Evolutionary conservation across 2,797 vertebrate genomes (phyloP).

Genomic region (Molossus molossus): DNA sequence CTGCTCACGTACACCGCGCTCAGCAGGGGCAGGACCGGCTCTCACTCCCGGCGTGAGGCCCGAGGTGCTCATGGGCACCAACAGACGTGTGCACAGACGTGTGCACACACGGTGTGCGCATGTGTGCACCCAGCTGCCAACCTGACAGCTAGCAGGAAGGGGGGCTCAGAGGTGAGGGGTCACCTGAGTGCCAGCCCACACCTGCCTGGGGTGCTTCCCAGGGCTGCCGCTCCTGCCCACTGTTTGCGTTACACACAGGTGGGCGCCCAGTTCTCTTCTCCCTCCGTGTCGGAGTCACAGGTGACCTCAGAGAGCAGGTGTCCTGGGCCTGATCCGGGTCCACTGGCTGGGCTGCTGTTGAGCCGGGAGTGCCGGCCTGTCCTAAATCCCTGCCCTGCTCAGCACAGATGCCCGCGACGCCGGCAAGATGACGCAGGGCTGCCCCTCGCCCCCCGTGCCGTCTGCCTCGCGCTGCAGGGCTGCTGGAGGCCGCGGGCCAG

Average conservation of each 20-base stretch:
- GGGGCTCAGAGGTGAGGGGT: not conserved
- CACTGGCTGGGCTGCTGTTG: not conserved
- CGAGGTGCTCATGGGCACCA: not conserved
- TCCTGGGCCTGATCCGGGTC: not conserved
- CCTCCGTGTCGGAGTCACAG: rapidly evolving
- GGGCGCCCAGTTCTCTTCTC: rapidly evolving
- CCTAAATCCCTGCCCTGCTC: rapidly evolving
- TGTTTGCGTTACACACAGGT: not conserved
- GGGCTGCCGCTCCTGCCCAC: not conserved
- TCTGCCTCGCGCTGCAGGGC: not conserved
- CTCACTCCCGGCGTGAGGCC: not conserved
- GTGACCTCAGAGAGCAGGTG: not conserved
- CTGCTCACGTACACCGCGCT: rapidly evolving
- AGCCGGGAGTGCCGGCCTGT: not conserved
- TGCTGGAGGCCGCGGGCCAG: not conserved
- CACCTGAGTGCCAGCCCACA: rapidly evolving
- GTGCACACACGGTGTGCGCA: not conserved
- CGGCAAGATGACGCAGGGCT: rapidly evolving
- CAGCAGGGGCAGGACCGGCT: not conserved
- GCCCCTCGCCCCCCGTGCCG: not conserved
- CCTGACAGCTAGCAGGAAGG: rapidly evolving
- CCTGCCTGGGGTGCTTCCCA: rapidly evolving
- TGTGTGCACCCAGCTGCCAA: not conserved
- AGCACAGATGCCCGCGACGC: rapidly evolving
- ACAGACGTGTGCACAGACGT: not conserved